Base-by-base conservation (phyloP, 2,797 vertebrate species). In the Crax fasciolata region DNA sequence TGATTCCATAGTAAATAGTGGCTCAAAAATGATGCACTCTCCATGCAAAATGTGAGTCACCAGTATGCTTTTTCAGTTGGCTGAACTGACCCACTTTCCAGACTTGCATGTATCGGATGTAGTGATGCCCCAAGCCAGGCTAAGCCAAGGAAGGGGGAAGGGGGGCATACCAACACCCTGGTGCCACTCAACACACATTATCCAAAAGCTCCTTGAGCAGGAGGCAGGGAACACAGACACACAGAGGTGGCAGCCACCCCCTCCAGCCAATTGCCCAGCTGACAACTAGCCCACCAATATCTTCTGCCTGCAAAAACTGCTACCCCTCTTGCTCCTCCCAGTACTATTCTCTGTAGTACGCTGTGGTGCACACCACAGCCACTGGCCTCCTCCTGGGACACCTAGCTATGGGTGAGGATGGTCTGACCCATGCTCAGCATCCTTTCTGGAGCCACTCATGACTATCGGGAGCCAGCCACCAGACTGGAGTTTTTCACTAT, bases 61-160 rank as follows among this genome's bases (percentile, higher is more conserved):
- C 44, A 49, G 38, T 44, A 57, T 68, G 78, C 66, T 70, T 89
- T 93, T 83, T 85, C 89, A 95, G 57, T 51, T 87, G 94, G 73
- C 76, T 94, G 88, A 93, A 44, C 79, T 93, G 88, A 94, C 92
- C 93, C 66, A 91, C 74, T 96, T 96, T 95, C 68, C 14, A 6
- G 15, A 66, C 85, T 94, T 1, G 0, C 55, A 85, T 49, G n/a
- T 54, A 46, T 65, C 79, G 75, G 84, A 54, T 39, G 43, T 61
- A 77, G 68, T 1, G 5, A 32, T 84, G 87, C 76, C 87, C 77
- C 85, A 71, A 61, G 74, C 82, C 73, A 81, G 85, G 44, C 66
- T 63, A 41, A 87, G 66, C 75, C 68, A 65, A 38, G 71, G 63
- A 61, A 92, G 25, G 46, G 43, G 65, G 59, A 68, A 89, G 43